These are phyloP conservation scores for Hypanus sabinus DNA, from an alignment of 2,113 vertebrate genomes.

Conservation along the genomic window DNA sequence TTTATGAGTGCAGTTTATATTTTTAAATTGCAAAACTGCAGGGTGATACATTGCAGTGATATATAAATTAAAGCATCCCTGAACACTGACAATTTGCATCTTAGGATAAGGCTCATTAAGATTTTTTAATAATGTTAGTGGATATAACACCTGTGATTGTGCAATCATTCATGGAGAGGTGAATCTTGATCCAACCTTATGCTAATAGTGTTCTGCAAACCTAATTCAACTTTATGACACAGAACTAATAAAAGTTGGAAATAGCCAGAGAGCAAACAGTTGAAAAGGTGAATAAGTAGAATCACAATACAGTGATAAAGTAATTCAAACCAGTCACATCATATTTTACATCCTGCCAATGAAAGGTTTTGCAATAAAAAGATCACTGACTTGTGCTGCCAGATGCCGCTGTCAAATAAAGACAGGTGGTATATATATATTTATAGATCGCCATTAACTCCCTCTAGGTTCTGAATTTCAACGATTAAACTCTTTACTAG, in stretches of 20 bases:
- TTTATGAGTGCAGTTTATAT: background rate
- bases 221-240: background rate
- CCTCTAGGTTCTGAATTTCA: background rate
- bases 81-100: background rate
- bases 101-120: background rate
- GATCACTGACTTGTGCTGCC: background rate
- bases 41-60: background rate
- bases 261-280: background rate
- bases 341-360: background rate
- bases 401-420: background rate
- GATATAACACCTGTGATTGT: background rate
- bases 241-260: background rate
- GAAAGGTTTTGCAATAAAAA: background rate
- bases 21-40: background rate
- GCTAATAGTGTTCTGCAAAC: background rate
- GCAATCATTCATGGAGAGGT: background rate
- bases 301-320: background rate
- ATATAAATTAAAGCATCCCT: background rate
- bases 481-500: too few species aligned
- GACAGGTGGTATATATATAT: background rate
- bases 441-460: background rate
- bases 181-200: background rate
- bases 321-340: background rate
- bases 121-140: background rate
- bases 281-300: background rate